phyloP scores from a whole-genome alignment of 2,797 vertebrate genomes.

The Epinephelus malabaricus region DNA sequence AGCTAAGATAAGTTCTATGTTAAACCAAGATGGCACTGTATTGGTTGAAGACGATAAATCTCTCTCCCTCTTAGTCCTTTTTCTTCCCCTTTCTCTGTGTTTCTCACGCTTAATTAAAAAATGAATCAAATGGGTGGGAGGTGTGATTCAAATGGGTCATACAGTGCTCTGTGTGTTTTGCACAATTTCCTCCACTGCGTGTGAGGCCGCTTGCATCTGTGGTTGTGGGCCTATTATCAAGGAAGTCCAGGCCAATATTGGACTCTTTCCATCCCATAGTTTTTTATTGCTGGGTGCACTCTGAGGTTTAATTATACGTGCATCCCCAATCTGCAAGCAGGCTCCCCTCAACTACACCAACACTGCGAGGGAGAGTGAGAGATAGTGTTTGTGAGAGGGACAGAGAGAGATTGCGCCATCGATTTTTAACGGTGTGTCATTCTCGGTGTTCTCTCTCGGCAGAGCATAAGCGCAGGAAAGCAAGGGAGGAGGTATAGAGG shows the following conservation, averaged over 20 bases:
- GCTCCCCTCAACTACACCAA: constrained; percentile 41
- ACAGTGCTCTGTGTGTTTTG: constrained; percentile 68
- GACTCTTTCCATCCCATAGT: constrained; percentile 71
- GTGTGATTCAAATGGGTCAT: constrained; percentile 83
- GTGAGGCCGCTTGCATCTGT: constrained; percentile 54
- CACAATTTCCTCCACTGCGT: constrained; percentile 42
- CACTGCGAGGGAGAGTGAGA: constrained; percentile 30
- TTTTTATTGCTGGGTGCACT: constrained; percentile 47
- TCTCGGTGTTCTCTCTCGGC: constrained; percentile 53
- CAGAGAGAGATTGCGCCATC: constrained; percentile 62
- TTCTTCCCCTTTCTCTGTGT: constrained; percentile 60
- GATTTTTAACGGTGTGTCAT: constrained; percentile 67
- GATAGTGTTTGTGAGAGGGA: constrained; percentile 48
- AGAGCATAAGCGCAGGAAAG: constrained; percentile 70
- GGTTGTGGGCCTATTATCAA: constrained; percentile 74
- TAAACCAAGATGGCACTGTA: constrained; percentile 73
- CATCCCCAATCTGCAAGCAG: constrained; percentile 63
- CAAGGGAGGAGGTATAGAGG: neutral
- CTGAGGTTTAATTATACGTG: constrained; percentile 80
- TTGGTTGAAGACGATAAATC: constrained; percentile 75
- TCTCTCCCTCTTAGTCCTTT: constrained; percentile 52
- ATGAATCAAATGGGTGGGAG: constrained; percentile 82
- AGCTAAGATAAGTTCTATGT: constrained; percentile 84
- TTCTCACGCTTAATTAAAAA: constrained; percentile 85
- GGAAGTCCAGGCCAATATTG: constrained; percentile 77